These are phyloP conservation scores for Byasa hedistus DNA, from an alignment of 2,888 invertebrate species.

Conservation along the genomic window DNA sequence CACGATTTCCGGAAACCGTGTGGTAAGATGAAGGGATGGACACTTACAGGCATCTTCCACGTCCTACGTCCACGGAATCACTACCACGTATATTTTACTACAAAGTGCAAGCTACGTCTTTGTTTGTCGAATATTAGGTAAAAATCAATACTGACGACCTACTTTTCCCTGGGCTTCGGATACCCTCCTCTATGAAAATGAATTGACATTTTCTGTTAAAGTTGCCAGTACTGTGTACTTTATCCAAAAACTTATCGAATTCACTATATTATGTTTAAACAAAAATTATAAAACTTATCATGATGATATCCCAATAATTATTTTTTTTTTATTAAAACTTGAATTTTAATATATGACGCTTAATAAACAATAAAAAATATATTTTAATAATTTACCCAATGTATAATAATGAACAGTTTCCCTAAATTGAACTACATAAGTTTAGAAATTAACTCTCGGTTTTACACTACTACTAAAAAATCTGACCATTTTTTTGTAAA, in stretches of 20 bases:
- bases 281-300: neutral
- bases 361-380: too few relatives aligned
- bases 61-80: slow-evolving; percentile 45
- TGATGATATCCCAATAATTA: neutral
- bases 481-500: too few relatives aligned
- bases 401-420: too few relatives aligned
- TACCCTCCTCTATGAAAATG: slow-evolving; percentile 39
- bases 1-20: slow-evolving; percentile 55
- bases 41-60: slow-evolving; percentile 71
- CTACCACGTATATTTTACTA: slow-evolving; percentile 46
- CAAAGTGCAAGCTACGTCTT: slow-evolving; percentile 49
- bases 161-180: slow-evolving; percentile 53
- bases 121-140: slow-evolving; percentile 58
- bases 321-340: too few relatives aligned
- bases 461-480: too few relatives aligned
- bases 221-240: slow-evolving; percentile 11
- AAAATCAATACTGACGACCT: slow-evolving; percentile 75
- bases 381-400: too few relatives aligned
- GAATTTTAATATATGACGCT: too few relatives aligned
- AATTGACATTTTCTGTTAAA: slow-evolving; percentile 36
- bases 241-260: neutral
- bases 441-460: too few relatives aligned
- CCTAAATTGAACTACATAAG: too few relatives aligned
- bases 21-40: slow-evolving; percentile 43
- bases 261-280: neutral